Evolutionary conservation across 92 coral and sea anemone species (phyloP), one percentile per base, ranked within the genome.

Genomic region (Phymanthus crucifer): DNA sequence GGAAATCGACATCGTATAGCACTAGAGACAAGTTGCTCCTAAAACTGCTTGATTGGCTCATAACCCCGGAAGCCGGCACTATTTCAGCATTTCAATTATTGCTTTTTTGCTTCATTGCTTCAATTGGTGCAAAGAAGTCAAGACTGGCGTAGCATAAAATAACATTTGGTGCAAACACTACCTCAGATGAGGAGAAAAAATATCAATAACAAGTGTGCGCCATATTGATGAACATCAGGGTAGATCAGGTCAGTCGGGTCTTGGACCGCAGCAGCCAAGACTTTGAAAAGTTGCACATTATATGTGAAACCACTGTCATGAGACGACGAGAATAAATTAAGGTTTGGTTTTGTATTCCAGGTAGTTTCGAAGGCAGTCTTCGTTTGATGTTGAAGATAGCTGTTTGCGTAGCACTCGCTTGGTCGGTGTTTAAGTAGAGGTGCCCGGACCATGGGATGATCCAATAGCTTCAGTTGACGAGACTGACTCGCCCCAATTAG

Each of bases 361-460:
- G 26, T 61, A 61, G 33, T 61, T 61, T 29, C 18, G 7, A 29
- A 61, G 16, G 26, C 33, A 61, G 32, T 27, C 64, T 19, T 54
- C 23, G 26, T 54, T 23, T 19, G 26, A 54, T 19, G 6, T 24
- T 18, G 10, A 61, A 27, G 33, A 26, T 10, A 5, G 18, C 29
- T 14, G 68, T 0, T 61, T 61, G 68, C 13, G 26, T 29, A 12
- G 29, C 17, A 61, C 33, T 6, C 14, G 14, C 0, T 61, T 17
- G 18, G 35, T 7, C 34, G 1, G 64, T 54, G 0, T 54, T 14
- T 54, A 54, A 54, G 64, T 29, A 61, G 68, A 61, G 29, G 2
- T 61, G 18, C 29, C 26, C 64, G n/a, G 68, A 61, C 68, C 68
- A 61, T 61, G 68, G 68, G 68, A 61, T 61, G 68, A 17, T 29